Conservation (phyloP, 2,888 invertebrate genomes). For the Lycophotia porphyrea region DNA sequence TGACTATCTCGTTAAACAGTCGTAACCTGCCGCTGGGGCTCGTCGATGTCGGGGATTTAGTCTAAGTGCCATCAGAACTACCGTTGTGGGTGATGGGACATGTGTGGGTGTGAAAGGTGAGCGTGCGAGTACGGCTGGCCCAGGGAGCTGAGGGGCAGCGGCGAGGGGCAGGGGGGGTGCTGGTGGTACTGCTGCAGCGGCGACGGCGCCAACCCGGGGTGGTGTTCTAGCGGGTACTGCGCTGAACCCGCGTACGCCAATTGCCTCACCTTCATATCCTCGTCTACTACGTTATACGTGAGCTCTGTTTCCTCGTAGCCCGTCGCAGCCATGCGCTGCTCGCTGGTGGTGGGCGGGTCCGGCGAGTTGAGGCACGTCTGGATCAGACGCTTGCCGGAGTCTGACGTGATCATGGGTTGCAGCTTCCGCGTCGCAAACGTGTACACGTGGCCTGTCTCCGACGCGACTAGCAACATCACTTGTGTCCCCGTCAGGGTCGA, state of each 20-base stretch:
- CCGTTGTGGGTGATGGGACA: constrained; percentile 95
- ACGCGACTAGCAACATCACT: constrained; percentile 99
- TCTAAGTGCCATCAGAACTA: constrained; percentile 89
- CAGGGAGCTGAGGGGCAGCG: constrained; percentile 91
- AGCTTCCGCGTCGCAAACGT: constrained; percentile 99
- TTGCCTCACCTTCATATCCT: constrained; percentile 99
- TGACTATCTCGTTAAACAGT: constrained; percentile 84
- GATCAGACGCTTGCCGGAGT: constrained; percentile 98
- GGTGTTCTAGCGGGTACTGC: constrained; percentile 93
- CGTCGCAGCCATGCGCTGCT: constrained; percentile 99
- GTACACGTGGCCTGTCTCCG: constrained; percentile 99
- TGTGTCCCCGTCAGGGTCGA: constrained; percentile 99
- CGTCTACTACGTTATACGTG: constrained; percentile 98
- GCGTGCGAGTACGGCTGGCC: constrained; percentile 89
- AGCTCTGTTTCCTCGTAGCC: constrained; percentile 99
- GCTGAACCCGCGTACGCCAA: constrained; percentile 96
- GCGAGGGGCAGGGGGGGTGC: constrained; percentile 94
- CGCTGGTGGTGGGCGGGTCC: constrained; percentile 95
- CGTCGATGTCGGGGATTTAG: constrained; percentile 72
- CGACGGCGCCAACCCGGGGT: constrained; percentile 92
- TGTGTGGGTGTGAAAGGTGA: constrained; percentile 92
- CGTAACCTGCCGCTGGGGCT: constrained; percentile 68
- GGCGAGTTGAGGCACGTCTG: constrained; percentile 99
- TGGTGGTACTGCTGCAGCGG: constrained; percentile 93
- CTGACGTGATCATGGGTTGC: constrained; percentile 99